Conservation (phyloP, 2,797 vertebrate genomes). For the Poecile montanus region DNA sequence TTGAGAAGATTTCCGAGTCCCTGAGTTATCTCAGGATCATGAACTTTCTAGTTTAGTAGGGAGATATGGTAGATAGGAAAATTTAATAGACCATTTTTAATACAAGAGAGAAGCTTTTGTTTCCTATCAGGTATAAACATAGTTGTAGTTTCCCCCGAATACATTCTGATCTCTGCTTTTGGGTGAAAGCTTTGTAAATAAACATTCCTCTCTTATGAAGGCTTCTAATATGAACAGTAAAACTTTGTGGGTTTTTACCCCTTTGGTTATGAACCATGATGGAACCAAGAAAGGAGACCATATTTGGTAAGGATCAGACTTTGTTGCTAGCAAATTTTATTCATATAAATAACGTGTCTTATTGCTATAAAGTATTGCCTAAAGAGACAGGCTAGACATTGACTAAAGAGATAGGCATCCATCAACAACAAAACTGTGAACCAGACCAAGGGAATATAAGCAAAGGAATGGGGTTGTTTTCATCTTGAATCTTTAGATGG, state of each 20-base stretch:
- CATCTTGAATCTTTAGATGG: slow-evolving; percentile 21
- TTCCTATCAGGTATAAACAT: not conserved
- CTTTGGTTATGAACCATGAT: not conserved
- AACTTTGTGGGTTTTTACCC: not conserved
- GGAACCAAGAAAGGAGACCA: not conserved
- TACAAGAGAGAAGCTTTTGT: not conserved
- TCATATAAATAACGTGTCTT: slow-evolving; percentile 19
- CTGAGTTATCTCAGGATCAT: not conserved
- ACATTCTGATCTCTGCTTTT: not conserved
- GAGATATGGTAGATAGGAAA: not conserved
- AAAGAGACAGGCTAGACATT: slow-evolving; percentile 6
- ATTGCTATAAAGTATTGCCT: not conserved
- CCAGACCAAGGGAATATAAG: not conserved
- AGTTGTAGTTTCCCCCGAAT: not conserved
- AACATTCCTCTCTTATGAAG: not conserved
- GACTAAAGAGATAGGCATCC: slow-evolving; percentile 35
- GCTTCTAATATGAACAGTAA: slow-evolving; percentile 19
- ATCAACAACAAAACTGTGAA: not conserved
- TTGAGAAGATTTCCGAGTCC: not conserved
- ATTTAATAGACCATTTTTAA: not conserved
- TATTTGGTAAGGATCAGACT: slow-evolving; percentile 7
- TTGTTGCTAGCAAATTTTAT: not conserved
- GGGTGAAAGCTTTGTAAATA: not conserved
- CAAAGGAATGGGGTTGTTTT: slow-evolving; percentile 19
- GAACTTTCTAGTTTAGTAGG: not conserved